Conservation (phyloP, 1,140 invertebrate genomes). For the Hylyphantes graminicola region DNA sequence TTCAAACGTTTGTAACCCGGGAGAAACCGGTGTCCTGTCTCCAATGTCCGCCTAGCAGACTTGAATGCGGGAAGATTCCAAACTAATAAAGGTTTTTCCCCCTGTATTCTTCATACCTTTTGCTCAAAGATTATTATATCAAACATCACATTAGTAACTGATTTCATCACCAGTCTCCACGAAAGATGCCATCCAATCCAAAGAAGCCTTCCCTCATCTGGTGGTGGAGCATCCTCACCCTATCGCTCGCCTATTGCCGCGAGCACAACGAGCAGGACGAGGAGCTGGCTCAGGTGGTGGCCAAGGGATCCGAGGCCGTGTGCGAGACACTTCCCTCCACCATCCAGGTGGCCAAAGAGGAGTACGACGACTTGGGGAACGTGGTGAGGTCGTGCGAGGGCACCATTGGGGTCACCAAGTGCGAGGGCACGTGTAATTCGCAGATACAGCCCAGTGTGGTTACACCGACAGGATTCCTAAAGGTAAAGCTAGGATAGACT, state of each 20-base stretch:
- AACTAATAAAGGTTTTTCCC: too few species aligned
- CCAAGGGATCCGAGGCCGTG: conserved; percentile 60
- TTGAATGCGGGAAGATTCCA: too few species aligned
- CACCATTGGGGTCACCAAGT: conserved; percentile 80
- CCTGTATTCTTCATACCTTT: too few species aligned
- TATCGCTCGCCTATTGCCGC: not conserved
- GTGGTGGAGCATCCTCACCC: conserved; percentile 1
- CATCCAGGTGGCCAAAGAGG: conserved; percentile 86
- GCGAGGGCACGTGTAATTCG: conserved; percentile 86
- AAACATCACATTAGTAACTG: too few species aligned
- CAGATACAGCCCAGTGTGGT: conserved; percentile 90
- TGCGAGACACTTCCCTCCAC: conserved; percentile 84
- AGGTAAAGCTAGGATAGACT: conserved; percentile 72
- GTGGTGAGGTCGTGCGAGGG: conserved; percentile 86
- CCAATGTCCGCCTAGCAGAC: too few species aligned
- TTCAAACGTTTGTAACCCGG: too few species aligned
- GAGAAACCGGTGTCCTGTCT: too few species aligned
- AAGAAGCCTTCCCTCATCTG: not conserved
- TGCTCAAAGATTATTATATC: too few species aligned
- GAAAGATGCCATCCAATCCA: too few species aligned
- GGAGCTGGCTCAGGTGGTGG: conserved; percentile 32
- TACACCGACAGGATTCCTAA: conserved; percentile 87
- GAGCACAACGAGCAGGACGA: conserved; percentile 13
- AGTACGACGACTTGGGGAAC: conserved; percentile 83
- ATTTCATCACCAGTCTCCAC: too few species aligned